A percentile compares a stretch with the other conserved stretches of the same genome.
These are phyloP conservation scores for Martes martes DNA, from an alignment of 2,113 vertebrate species.

Conservation along the genomic window DNA sequence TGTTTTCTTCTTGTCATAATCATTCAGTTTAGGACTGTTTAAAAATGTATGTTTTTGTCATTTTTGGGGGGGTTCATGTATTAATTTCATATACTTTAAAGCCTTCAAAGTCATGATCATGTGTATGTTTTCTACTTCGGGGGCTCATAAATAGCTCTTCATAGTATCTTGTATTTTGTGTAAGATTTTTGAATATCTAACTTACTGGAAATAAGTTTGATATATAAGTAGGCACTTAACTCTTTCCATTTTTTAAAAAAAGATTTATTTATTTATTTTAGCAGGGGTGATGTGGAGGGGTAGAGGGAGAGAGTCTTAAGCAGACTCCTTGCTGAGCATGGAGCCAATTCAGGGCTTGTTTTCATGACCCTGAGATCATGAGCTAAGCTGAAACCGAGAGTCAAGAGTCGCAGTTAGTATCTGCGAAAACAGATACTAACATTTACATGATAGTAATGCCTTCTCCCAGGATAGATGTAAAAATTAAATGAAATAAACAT, in stretches of 20 bases:
- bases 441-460: background rate
- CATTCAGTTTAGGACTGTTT: background rate
- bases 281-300: background rate
- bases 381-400: background rate
- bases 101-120: background rate
- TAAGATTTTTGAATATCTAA: background rate
- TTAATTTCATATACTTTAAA: background rate
- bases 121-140: background rate
- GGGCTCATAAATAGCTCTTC: background rate
- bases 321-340: background rate
- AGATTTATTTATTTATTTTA: background rate
- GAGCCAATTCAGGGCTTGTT: background rate
- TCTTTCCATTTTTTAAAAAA: background rate
- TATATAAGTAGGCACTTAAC: background rate
- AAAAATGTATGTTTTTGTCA: background rate
- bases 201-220: background rate
- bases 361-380: background rate
- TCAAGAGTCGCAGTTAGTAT: background rate
- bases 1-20: background rate
- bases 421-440: too few relatives aligned
- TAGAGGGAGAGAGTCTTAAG: background rate
- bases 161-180: background rate
- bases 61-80: background rate
- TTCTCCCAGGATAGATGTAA: background rate
- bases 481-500: constrained; percentile 14